Percentiles rank a stretch among this genome's conserved stretches.
Evolutionary conservation across 2,113 vertebrate species (phyloP).

Genomic region (Clupea harengus): DNA sequence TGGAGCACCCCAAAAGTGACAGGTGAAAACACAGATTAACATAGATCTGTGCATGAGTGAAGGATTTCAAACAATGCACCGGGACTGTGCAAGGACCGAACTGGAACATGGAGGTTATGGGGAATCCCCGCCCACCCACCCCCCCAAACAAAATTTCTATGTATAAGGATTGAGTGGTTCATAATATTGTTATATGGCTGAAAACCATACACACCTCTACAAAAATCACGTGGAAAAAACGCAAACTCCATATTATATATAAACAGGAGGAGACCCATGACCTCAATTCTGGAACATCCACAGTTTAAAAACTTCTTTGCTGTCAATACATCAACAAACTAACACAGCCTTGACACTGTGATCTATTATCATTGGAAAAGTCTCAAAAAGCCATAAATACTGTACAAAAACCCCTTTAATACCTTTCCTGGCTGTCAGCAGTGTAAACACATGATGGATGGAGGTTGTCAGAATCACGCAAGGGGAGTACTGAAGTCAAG

Average conservation of each 20-base stretch:
- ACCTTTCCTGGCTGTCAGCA: conserved; percentile 8
- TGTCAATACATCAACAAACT: not conserved
- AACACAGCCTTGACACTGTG: not conserved
- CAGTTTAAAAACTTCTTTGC: not conserved
- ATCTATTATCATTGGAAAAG: conserved; percentile 13
- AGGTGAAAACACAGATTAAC: too few relatives aligned
- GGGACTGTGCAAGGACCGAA: not conserved
- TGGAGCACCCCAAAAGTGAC: too few relatives aligned
- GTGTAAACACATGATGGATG: not conserved
- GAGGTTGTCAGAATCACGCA: not conserved
- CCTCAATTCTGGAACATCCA: not conserved
- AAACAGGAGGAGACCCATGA: too few relatives aligned
- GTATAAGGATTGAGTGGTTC: too few relatives aligned
- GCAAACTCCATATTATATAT: too few relatives aligned
- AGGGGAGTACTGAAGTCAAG: not conserved
- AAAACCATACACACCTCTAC: too few relatives aligned
- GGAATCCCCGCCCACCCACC: too few relatives aligned
- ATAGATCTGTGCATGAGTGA: too few relatives aligned
- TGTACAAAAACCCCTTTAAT: not conserved
- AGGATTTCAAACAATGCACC: not conserved
- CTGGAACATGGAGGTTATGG: too few relatives aligned
- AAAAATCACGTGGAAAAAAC: too few relatives aligned
- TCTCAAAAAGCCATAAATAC: not conserved
- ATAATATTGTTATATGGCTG: too few relatives aligned
- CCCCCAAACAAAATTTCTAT: too few relatives aligned